Percentiles rank a stretch among this genome's conserved stretches.
phyloP scores from a whole-genome alignment of 1,140 invertebrate species.

The Pogonomyrmex californicus region DNA sequence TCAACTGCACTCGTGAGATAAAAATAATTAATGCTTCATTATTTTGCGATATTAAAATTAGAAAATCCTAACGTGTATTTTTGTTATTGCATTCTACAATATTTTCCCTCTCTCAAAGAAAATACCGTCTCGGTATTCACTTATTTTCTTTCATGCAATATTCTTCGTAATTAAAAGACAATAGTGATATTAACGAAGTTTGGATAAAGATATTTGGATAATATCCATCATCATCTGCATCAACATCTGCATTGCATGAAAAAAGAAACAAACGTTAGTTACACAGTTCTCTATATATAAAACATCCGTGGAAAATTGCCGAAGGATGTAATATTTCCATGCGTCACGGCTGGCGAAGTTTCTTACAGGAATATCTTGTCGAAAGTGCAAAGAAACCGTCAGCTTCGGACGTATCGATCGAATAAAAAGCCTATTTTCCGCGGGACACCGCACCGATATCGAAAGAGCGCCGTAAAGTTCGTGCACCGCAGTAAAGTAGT shows the following conservation, averaged over 20 bases:
- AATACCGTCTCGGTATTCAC: background rate
- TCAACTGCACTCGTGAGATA: background rate
- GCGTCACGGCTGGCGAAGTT: background rate
- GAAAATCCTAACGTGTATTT: background rate
- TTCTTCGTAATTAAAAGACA: background rate
- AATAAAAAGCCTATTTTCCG: constrained; percentile 54
- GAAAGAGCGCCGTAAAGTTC: constrained; percentile 39
- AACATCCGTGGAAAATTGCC: background rate
- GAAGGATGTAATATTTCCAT: background rate
- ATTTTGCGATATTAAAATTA: background rate
- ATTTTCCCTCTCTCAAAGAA: background rate
- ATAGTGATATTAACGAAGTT: background rate
- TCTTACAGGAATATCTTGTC: background rate
- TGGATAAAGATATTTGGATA: background rate
- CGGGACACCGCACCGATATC: constrained; percentile 16
- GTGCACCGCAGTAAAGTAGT: constrained; percentile 41
- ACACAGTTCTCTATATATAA: background rate
- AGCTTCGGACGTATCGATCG: constrained; percentile 42
- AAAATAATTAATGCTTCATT: constrained; percentile 5
- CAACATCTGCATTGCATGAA: background rate
- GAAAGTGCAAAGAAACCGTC: constrained; percentile 50
- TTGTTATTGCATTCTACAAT: background rate
- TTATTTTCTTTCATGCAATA: background rate
- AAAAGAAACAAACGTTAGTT: background rate
- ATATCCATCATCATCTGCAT: background rate